These are phyloP conservation scores for Meriones psammophilus DNA, from an alignment of 2,797 vertebrate species.

Conservation along the genomic window DNA sequence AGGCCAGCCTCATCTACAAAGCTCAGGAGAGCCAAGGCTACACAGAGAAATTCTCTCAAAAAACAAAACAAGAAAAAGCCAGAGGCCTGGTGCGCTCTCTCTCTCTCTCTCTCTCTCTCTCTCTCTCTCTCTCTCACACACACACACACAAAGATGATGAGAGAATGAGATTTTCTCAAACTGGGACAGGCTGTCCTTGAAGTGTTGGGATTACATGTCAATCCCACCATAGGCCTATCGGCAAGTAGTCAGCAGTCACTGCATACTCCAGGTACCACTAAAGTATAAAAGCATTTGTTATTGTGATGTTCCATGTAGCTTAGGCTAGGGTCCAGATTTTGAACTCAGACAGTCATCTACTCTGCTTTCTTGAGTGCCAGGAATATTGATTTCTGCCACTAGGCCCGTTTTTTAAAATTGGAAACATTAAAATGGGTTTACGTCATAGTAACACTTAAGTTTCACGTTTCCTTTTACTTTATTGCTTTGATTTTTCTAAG, in stretches of 20 bases:
- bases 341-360: not conserved
- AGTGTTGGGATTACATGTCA: not conserved
- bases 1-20: too few species aligned
- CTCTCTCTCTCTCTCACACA: too few species aligned
- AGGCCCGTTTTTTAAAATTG: not conserved
- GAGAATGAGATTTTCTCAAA: not conserved
- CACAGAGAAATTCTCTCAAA: too few species aligned
- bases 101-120: too few species aligned
- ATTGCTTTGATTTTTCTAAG: slow-evolving; percentile 57
- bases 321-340: not conserved
- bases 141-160: too few species aligned
- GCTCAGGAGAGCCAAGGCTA: too few species aligned
- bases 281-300: not conserved
- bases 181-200: not conserved
- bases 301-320: not conserved
- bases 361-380: not conserved
- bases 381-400: not conserved
- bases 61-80: too few species aligned
- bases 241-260: not conserved
- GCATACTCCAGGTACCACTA: not conserved
- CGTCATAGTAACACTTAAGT: not conserved
- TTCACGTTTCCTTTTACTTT: slow-evolving; percentile 17
- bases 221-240: not conserved
- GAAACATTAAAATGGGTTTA: slow-evolving; percentile 35
- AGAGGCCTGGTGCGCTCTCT: not conserved